These are phyloP conservation scores for Penaeus vannamei DNA, from an alignment of 1,140 invertebrate species.

Conservation along the genomic window DNA sequence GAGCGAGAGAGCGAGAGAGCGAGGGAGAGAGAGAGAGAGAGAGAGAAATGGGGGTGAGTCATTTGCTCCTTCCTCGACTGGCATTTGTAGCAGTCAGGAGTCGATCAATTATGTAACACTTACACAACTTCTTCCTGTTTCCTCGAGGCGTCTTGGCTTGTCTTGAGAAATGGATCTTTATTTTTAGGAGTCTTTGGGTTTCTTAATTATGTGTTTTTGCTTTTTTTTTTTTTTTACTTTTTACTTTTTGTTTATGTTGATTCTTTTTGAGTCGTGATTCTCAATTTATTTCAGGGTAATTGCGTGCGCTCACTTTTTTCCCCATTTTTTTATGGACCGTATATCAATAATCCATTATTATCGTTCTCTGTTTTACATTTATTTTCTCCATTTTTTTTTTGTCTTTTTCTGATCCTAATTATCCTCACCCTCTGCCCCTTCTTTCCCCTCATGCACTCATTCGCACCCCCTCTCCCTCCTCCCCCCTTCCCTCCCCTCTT, in stretches of 20 bases:
- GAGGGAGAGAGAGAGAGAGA: too few relatives aligned
- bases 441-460: neutral
- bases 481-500: neutral
- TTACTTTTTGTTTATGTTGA: too few relatives aligned
- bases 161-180: too few relatives aligned
- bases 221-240: too few relatives aligned
- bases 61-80: neutral
- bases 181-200: too few relatives aligned
- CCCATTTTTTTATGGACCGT: neutral
- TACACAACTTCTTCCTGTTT: neutral
- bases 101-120: conserved; percentile 40
- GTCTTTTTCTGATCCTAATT: neutral
- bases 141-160: neutral
- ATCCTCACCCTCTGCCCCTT: neutral
- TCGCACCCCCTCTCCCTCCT: neutral
- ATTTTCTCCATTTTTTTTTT: neutral
- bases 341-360: neutral
- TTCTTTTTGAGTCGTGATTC: too few relatives aligned
- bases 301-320: neutral
- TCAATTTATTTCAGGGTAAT: neutral
- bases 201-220: too few relatives aligned
- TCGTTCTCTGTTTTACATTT: neutral
- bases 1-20: too few relatives aligned
- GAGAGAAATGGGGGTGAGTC: neutral
- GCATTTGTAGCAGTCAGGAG: conserved; percentile 42